A percentile compares a stretch with the other conserved stretches of the same genome.
Evolutionary conservation across 1,140 invertebrate species (phyloP).

Genomic region (Coenobita brevimanus): DNA sequence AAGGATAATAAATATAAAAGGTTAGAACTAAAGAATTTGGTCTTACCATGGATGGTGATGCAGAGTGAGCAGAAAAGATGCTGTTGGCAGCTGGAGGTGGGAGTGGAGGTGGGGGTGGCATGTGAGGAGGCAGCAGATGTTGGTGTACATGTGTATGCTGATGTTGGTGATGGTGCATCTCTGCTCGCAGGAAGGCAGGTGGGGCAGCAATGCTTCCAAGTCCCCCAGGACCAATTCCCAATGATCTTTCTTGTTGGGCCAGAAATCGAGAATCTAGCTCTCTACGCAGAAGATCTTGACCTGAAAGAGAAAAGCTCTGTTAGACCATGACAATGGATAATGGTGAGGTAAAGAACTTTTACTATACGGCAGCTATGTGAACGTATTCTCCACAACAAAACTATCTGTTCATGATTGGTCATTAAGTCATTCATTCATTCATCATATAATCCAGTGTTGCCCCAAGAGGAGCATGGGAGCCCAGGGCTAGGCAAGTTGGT

Average conservation of each 20-base stretch:
- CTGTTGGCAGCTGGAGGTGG: constrained; percentile 69
- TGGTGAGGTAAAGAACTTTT: neutral
- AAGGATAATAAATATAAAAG: no score
- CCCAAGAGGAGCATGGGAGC: no score
- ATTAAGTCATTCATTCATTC: no score
- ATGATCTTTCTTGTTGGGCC: constrained; percentile 81
- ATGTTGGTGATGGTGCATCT: constrained; percentile 93
- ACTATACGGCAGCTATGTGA: no score
- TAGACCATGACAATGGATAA: neutral
- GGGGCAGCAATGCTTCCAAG: constrained; percentile 85
- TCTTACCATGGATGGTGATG: constrained; percentile 60
- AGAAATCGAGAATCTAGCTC: constrained; percentile 94
- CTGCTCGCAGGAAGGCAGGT: constrained; percentile 82
- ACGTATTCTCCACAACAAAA: no score
- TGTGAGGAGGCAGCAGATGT: constrained; percentile 78
- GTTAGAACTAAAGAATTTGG: no score
- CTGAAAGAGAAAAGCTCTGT: constrained; percentile 37
- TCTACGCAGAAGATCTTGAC: constrained; percentile 84
- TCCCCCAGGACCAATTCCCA: constrained; percentile 77
- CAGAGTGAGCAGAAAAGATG: constrained; percentile 60
- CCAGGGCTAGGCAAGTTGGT: no score
- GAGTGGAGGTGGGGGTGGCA: constrained; percentile 78
- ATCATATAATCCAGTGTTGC: no score
- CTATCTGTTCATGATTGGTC: no score
- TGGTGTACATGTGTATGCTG: constrained; percentile 92